phyloP scores from a whole-genome alignment of 2,113 vertebrate genomes.

The Monopterus albus region DNA sequence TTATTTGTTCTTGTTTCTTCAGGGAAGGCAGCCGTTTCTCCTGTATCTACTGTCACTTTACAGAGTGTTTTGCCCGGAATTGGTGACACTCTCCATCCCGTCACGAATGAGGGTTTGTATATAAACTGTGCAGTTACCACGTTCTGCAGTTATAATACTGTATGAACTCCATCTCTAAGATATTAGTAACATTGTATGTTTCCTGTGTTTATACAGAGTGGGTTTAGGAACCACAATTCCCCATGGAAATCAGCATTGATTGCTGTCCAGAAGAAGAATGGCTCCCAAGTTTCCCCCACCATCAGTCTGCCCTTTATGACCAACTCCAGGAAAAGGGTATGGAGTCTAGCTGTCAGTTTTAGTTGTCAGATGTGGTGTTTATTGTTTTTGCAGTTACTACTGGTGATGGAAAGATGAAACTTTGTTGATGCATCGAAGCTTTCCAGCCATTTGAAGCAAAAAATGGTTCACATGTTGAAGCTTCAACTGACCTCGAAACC shows the following conservation, averaged over 20 bases:
- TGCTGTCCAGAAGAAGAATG: conserved; percentile 81
- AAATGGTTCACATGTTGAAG: too few species aligned
- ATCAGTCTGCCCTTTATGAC: conserved; percentile 31
- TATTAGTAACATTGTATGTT: conserved; percentile 29
- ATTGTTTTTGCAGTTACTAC: background rate
- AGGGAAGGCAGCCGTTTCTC: conserved; percentile 89
- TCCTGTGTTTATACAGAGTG: conserved; percentile 74
- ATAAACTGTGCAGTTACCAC: background rate
- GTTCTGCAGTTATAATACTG: background rate
- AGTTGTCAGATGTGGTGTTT: background rate
- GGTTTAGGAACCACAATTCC: conserved; percentile 85
- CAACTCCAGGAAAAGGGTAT: conserved; percentile 79
- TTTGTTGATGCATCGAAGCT: too few species aligned
- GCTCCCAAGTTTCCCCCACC: conserved; percentile 31
- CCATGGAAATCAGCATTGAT: conserved; percentile 86
- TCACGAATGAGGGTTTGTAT: conserved; percentile 85
- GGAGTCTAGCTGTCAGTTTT: background rate
- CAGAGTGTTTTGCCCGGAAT: conserved; percentile 88
- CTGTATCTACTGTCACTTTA: conserved; percentile 90
- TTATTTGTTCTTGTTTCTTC: conserved; percentile 36
- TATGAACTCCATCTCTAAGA: background rate
- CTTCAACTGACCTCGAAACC: too few species aligned
- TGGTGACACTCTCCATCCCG: conserved; percentile 87
- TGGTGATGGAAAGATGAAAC: too few species aligned
- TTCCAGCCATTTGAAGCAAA: too few species aligned